Conservation (phyloP, 1,140 invertebrate species). For the Caenorhabditis remanei region DNA sequence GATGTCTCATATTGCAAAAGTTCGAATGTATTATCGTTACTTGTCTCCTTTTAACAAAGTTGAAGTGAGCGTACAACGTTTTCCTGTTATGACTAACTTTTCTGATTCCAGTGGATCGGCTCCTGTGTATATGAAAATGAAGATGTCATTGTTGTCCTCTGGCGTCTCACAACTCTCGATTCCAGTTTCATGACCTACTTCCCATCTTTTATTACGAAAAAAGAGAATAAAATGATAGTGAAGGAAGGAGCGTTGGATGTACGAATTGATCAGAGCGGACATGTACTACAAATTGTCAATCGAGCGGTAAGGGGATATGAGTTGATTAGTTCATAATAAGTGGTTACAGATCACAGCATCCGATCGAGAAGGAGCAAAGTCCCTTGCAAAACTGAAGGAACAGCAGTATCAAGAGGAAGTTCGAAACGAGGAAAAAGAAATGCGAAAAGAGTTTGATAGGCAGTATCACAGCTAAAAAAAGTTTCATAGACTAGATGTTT, state of each 20-base stretch:
- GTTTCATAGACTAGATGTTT: not conserved
- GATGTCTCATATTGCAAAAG: constrained; percentile 62
- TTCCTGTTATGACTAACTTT: not conserved
- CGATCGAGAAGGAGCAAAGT: constrained; percentile 62
- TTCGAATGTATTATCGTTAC: constrained; percentile 66
- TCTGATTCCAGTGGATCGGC: constrained; percentile 60
- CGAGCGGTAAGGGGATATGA: constrained; percentile 47
- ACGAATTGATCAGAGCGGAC: constrained; percentile 56
- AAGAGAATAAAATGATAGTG: constrained; percentile 62
- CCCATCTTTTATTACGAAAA: constrained; percentile 63
- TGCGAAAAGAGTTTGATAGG: constrained; percentile 41
- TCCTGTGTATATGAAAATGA: constrained; percentile 69
- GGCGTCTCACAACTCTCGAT: constrained; percentile 62
- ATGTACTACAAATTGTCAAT: constrained; percentile 64
- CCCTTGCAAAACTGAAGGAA: constrained; percentile 62
- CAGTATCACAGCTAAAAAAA: constrained; percentile 36
- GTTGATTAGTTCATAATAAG: not conserved
- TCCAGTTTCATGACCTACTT: constrained; percentile 62
- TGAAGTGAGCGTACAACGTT: constrained; percentile 38
- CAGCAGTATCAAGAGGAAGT: constrained; percentile 44
- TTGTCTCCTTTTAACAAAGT: constrained; percentile 66
- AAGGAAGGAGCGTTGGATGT: constrained; percentile 66
- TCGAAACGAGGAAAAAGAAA: constrained; percentile 4
- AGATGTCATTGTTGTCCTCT: constrained; percentile 65
- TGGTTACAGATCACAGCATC: constrained; percentile 63